phyloP scores from a whole-genome alignment of 2,797 vertebrate species.

The Crocodylus rhombifer region DNA sequence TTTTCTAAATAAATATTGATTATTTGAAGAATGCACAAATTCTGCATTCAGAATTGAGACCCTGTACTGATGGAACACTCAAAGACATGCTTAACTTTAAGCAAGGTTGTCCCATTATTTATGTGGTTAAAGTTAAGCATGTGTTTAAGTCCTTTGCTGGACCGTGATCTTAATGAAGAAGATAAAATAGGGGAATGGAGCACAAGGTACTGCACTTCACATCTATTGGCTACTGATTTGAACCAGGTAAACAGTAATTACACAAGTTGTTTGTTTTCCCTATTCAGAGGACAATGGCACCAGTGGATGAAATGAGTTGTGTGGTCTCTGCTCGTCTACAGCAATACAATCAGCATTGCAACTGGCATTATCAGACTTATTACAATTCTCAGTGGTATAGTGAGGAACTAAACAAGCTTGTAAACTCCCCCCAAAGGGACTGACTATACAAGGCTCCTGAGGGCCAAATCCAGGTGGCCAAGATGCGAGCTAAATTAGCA shows the following conservation, averaged over 20 bases:
- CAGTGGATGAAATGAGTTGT: too few species aligned
- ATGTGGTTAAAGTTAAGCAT: too few species aligned
- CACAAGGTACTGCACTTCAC: too few species aligned
- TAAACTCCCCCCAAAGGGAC: background rate
- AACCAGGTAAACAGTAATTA: too few species aligned
- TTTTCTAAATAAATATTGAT: background rate
- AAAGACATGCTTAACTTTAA: background rate
- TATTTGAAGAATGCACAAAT: background rate
- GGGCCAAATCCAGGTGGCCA: background rate
- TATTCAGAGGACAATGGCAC: too few species aligned
- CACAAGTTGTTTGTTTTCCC: too few species aligned
- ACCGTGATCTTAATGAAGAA: background rate
- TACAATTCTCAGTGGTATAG: background rate
- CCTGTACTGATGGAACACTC: background rate
- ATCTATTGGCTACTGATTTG: too few species aligned
- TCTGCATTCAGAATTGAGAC: constrained; percentile 35
- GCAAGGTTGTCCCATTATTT: too few species aligned
- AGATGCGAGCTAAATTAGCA: background rate
- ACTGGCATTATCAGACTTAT: background rate
- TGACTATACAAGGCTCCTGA: background rate
- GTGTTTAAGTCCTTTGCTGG: background rate
- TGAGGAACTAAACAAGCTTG: background rate
- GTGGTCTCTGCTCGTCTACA: background rate
- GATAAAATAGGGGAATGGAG: too few species aligned
- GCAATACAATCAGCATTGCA: background rate